Evolutionary conservation across 2,113 vertebrate genomes (phyloP).

Genomic region (Ciconia stormi): DNA sequence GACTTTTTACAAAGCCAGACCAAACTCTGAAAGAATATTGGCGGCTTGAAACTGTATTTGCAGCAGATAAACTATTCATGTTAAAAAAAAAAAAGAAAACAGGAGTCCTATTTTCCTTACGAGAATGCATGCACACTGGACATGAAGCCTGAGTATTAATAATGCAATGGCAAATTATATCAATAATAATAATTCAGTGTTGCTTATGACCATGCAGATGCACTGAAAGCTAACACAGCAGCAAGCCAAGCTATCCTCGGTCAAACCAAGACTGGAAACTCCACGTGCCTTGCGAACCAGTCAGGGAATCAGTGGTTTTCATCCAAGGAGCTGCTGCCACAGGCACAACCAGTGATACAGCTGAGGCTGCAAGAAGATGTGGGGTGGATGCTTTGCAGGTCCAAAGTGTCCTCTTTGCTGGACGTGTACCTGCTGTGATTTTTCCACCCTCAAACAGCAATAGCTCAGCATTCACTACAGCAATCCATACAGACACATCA

Average conservation of each 20-base stretch:
- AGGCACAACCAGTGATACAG: neutral
- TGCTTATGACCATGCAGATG: neutral
- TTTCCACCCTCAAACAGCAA: neutral
- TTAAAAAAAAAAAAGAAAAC: neutral
- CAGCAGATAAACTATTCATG: neutral
- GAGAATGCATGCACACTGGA: neutral
- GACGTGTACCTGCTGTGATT: neutral
- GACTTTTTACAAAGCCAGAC: neutral
- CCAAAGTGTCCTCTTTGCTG: neutral
- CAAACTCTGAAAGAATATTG: neutral
- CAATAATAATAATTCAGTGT: neutral
- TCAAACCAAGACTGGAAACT: neutral
- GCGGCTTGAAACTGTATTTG: neutral
- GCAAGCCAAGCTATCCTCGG: neutral
- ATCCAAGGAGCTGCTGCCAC: neutral
- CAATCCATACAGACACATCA: neutral
- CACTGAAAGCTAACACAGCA: neutral
- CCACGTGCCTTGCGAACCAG: neutral
- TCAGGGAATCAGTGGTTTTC: neutral
- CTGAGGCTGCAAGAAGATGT: neutral
- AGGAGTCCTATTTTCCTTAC: neutral
- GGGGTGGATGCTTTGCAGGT: neutral
- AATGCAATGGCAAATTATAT: neutral
- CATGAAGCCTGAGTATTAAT: neutral
- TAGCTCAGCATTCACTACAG: neutral